Base-by-base conservation (phyloP, 2,797 vertebrate genomes). In the Masticophis lateralis region DNA sequence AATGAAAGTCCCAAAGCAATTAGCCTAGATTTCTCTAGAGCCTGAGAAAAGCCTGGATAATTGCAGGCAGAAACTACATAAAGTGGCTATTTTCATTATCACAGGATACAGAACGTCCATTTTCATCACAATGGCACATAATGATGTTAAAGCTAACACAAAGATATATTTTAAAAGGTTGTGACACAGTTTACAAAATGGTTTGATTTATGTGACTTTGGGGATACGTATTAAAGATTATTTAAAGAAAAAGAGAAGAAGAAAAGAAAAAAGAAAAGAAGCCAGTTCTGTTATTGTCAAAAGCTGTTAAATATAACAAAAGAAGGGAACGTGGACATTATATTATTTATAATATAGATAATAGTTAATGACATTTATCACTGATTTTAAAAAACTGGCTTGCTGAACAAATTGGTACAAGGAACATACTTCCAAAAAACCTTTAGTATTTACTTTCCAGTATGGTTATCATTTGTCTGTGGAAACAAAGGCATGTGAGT, bases 21-120 rank as follows among this genome's bases (percentile, higher is more conserved):
- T 98, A 98, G 97, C 96, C 98, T 97, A 97, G 96, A 98, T 98
- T 97, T 98, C 97, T 98, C 97, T 93, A 91, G 98, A 98, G 98
- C 93, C 97, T 95, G 95, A 97, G 96, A 95, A 97, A 97, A 98
- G 98, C 97, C 92, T 96, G 94, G 97, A 96, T 98, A 98, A 98
- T 98, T 98, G 97, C 97, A 96, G 95, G 95, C 95, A 97, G 97
- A 97, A 97, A 97, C 96, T 96, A 92, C 94, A 96, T 96, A 97
- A 98, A 98, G 96, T 97, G 97, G 97, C 96, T 97, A 97, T 98
- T 98, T 98, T 97, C 97, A 97, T 98, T 97, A 97, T 97, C 96
- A 91, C 95, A 95, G 94, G 96, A 96, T 97, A 96, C 95, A 97
- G 97, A 97, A 97, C 96, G 97, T 97, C 97, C 97, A 97, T 98